These are phyloP conservation scores for Poeciliopsis turneri DNA, from an alignment of 2,797 vertebrate genomes.

Conservation along the genomic window DNA sequence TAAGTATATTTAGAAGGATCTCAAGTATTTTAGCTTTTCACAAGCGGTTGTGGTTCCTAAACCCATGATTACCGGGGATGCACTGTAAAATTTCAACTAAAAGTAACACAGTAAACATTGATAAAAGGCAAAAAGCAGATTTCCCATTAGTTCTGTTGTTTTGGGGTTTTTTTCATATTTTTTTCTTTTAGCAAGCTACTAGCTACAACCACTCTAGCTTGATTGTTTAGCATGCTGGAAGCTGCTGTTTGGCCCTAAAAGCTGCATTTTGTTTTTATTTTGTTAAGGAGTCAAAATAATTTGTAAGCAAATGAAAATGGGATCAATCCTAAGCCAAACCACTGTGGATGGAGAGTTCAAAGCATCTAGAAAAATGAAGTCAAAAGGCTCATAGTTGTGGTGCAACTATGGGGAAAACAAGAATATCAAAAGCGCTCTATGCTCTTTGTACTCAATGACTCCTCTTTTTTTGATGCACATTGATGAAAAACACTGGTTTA, in stretches of 20 bases:
- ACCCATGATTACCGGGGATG: too few species aligned
- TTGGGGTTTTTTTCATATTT: not conserved
- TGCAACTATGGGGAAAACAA: not conserved
- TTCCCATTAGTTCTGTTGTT: not conserved
- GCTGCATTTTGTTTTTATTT: not conserved
- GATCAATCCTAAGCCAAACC: not conserved
- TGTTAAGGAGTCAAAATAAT: not conserved
- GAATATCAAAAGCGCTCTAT: not conserved
- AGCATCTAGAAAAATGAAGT: not conserved
- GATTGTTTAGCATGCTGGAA: not conserved
- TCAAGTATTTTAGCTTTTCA: not conserved
- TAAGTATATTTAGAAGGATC: too few species aligned
- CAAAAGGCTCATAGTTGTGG: slow-evolving; percentile 1
- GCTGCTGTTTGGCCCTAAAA: not conserved
- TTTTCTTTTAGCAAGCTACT: not conserved
- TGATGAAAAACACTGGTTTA: not conserved
- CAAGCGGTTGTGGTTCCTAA: not conserved
- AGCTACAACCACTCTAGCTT: not conserved
- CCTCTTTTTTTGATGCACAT: slow-evolving; percentile 10
- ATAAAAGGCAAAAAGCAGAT: not conserved
- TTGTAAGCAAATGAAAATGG: not conserved
- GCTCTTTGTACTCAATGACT: not conserved
- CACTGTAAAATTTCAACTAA: not conserved
- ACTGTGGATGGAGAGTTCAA: not conserved
- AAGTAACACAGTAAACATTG: not conserved